These are phyloP conservation scores for Drosophila testacea DNA, from an alignment of 2,888 invertebrate species.

Conservation along the genomic window DNA sequence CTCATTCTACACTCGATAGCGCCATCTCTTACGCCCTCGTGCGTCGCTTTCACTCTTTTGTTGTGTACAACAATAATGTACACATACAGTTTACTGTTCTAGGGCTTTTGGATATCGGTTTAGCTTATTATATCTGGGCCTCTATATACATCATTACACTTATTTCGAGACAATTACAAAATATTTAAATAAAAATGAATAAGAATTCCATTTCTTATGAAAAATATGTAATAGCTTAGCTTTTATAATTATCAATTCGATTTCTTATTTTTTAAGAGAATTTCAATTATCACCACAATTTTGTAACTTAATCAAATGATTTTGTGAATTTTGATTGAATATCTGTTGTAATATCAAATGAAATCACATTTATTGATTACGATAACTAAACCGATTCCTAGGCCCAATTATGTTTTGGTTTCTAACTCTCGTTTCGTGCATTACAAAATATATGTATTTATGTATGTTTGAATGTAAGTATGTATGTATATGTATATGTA, in stretches of 20 bases:
- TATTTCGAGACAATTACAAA: constrained; percentile 11
- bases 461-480: constrained; percentile 1
- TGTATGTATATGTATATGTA: constrained; percentile 10
- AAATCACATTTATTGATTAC: constrained; percentile 35
- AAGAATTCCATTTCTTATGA: neutral
- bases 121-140: constrained; percentile 10
- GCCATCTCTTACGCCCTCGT: constrained; percentile 37
- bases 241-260: constrained; percentile 24
- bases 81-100: constrained; percentile 7
- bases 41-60: constrained; percentile 28
- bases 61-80: neutral
- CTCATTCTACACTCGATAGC: constrained; percentile 11
- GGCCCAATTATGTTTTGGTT: constrained; percentile 1
- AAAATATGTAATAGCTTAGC: constrained; percentile 26
- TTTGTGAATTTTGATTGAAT: constrained; percentile 15
- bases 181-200: constrained; percentile 2
- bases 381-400: constrained; percentile 27
- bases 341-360: constrained; percentile 15
- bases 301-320: constrained; percentile 9
- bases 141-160: constrained; percentile 7
- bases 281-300: constrained; percentile 30
- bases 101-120: constrained; percentile 26
- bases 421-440: neutral
- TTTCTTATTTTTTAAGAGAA: constrained; percentile 6
- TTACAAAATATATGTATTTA: constrained; percentile 4